Evolutionary conservation across 2,888 invertebrate species (phyloP).

Genomic region (Caenorhabditis sinica): DNA sequence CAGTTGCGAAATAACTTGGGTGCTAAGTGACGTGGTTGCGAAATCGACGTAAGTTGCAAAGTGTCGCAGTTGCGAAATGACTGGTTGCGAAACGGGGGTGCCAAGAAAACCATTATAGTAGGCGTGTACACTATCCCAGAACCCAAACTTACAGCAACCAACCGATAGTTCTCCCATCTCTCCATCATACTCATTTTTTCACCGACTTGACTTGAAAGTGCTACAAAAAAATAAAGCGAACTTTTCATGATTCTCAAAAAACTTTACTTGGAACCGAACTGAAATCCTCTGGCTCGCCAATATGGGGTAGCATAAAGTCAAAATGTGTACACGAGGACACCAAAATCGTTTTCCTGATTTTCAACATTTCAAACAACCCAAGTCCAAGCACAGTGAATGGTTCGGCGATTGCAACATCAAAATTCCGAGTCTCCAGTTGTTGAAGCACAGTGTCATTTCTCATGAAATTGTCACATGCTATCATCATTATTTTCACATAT

Average conservation of each 20-base stretch:
- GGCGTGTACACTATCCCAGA: no score
- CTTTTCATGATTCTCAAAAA: neutral
- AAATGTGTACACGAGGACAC: slow-evolving; percentile 35
- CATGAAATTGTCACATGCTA: slow-evolving; percentile 38
- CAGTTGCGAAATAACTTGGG: no score
- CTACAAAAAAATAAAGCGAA: neutral
- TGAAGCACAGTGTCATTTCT: slow-evolving; percentile 7
- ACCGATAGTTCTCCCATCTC: slow-evolving; percentile 35
- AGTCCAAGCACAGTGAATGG: slow-evolving; percentile 42
- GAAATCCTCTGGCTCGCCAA: slow-evolving; percentile 40
- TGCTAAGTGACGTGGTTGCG: no score
- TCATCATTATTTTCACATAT: slow-evolving; percentile 11
- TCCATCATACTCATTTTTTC: slow-evolving; percentile 47
- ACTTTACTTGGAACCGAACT: slow-evolving; percentile 38
- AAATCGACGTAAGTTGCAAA: no score
- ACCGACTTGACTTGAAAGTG: slow-evolving; percentile 10
- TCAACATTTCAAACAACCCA: slow-evolving; percentile 31
- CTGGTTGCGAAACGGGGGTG: no score
- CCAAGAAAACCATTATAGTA: no score
- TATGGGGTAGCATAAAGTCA: slow-evolving; percentile 40
- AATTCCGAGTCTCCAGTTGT: slow-evolving; percentile 4
- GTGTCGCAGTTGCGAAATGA: no score
- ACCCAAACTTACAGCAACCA: slow-evolving; percentile 3
- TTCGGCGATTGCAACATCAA: slow-evolving; percentile 50
- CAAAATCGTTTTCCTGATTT: slow-evolving; percentile 54